Evolutionary conservation across 53 echinoderm and acorn worm species (phyloP), one percentile per base, ranked within the genome.

Genomic region (Stichopus horrens): DNA sequence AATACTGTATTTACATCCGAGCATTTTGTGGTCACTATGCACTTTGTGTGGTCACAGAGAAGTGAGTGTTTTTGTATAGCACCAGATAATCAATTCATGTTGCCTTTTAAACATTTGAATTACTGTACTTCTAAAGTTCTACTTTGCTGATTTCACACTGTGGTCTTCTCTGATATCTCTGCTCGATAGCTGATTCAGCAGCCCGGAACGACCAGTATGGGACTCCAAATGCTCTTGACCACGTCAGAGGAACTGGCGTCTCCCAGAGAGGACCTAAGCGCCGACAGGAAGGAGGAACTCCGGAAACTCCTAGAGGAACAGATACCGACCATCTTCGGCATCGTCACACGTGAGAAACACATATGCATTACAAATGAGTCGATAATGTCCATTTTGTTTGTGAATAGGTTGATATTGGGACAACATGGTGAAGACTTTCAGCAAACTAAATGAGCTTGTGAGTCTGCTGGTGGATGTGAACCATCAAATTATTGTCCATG

Each of bases 181-280:
- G 1, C 37, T 37, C 37, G 9, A 68, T 86, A 98, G 99, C 88
- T 98, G 8, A 96, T 98, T 58, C 99, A 98, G 53, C 99, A 98
- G 83, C 96, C 93, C 8, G 93, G 90, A 76, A 96, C 94, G 55
- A 90, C 88, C 51, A 88, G 90, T 75, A 91, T 98, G 55, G 99
- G 99, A 63, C 89, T 98, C 57, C 91, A 93, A 65, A 94, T 98
- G 94, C 82, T 96, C 13, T 93, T 91, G 91, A 98, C 99, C 9
- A 93, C 99, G 8, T 98, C 99, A 18, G 99, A 98, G 88, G 99
- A 98, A 81, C 92, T 98, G 52, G 96, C 92, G 11, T 94, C 94
- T 19, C 96, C 99, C 3, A 79, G 99, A 78, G 99, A 97, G 86
- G 99, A 98, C 92, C 86, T 97, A 56, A 98, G 99, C 86, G 94